Evolutionary conservation across 2,888 invertebrate genomes (phyloP), one percentile per base, ranked within the genome.

Genomic region (Oscheius myriophilus): DNA sequence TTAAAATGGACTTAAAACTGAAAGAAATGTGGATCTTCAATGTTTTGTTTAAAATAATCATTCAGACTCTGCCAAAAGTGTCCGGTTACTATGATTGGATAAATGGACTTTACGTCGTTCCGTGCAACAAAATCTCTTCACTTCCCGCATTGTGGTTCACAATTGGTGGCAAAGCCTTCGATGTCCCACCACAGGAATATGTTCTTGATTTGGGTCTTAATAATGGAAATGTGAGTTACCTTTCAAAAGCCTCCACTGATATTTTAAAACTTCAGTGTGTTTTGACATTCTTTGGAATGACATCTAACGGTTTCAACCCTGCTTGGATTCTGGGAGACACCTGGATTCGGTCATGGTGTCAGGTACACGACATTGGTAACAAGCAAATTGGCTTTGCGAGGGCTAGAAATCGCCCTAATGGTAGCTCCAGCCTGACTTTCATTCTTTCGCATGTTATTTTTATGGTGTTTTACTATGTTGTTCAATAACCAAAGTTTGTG

Each of bases 181-280:
- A 52, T 52, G 74, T 83, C 33, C 76, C 78, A 53, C 63, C 80
- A 12, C 71, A 69, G 16, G 80, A 83, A 67, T 83, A 83, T 74
- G 73, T 83, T 16, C 65, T 83, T 42, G 82, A 83, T 68, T 72
- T 82, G 23, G 59, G 69, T 39, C 73, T 80, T 46, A 76, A 73
- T 51, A 55, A 66, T 12, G 73, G 72, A 23, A 73, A 75, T 58
- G 65, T 54, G 14, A 18, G 41, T 33, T 1, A 33, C n/a, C n/a
- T 45, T 11, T 11, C 18, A 57, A 57, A 57, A 6, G 11, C 4
- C 2, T 39, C 18, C 11, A 23, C 53, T 12, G 9, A n/a, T 18
- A 11, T 57, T 16, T 12, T 14, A 2, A 53, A n/a, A n/a, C n/a
- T 64, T 42, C 55, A 73, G 68, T 76, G 78, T 57, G 76, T 67